Base-by-base conservation (phyloP, 2,888 invertebrate genomes). In the Melanostoma mellinum region DNA sequence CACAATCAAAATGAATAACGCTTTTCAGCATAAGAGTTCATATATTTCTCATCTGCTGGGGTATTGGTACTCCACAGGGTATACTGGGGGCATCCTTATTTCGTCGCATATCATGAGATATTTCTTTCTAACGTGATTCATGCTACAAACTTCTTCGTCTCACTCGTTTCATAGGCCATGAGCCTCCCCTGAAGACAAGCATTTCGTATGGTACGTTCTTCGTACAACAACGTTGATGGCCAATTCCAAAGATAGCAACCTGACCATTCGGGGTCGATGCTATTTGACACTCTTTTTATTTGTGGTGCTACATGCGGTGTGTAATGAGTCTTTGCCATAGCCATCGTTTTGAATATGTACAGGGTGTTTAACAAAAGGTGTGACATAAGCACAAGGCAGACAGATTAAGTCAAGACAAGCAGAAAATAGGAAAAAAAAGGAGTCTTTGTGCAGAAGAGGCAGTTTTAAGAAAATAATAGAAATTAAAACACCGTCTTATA, bases 191-290 rank as follows among this genome's bases (percentile, higher is more conserved):
- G 20, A 9, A n/a, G 44, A 44, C 42, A 42, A 58, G 40, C 9
- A 58, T 32, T 30, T 40, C 56, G 56, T 33, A 60, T 60, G 32
- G 32, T 10, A 32, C 32, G 33, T 10, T 33, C 35, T 35, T 48
- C 4, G 36, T 30, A 10, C 33, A 50, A 50, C 36, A 50, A 63
- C 38, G 50, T 30, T 72, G 78, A 72, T 60, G 72, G 52, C 52
- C 52, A 72, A 72, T 73, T 48, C 63, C 55, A 48, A 35, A 76
- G 68, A 71, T 65, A 56, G 55, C 46, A 81, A 82, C 78, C 82
- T 82, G 82, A 82, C 81, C 82, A 73, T 68, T 73, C 73, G 82
- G 63, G 82, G 82, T 82, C 82, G 82, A 82, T 73, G 82, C 82
- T 82, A 78, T 82, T 82, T 78, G 78, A 78, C 82, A 82, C 82